phyloP scores from a whole-genome alignment of 2,113 vertebrate genomes.

The Trogon surrucura region DNA sequence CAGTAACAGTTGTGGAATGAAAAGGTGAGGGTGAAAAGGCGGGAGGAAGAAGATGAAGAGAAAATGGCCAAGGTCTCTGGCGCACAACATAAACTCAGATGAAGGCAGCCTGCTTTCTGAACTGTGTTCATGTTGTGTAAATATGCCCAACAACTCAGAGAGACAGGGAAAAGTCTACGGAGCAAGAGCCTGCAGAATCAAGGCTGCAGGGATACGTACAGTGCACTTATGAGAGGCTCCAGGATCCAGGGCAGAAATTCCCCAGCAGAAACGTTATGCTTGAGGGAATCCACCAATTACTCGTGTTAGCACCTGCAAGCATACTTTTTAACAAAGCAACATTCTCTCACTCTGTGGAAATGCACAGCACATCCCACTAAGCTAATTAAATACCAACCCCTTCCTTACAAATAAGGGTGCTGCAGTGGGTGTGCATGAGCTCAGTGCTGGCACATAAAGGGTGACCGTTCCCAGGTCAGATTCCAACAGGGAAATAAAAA shows the following conservation, averaged over 20 bases:
- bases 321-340: constrained; percentile 36
- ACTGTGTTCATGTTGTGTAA: neutral
- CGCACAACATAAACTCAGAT: neutral
- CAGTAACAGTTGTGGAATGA: neutral
- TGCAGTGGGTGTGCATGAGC: neutral
- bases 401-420: neutral
- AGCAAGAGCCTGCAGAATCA: neutral
- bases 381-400: constrained; percentile 27
- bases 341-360: constrained; percentile 23
- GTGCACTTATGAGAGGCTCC: neutral
- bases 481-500: constrained; percentile 3
- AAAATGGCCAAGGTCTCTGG: neutral
- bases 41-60: neutral
- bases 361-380: neutral
- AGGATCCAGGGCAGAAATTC: neutral
- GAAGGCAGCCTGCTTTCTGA: neutral
- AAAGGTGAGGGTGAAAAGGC: neutral
- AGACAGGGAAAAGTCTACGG: neutral
- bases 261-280: neutral
- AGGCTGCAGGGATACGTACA: neutral
- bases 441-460: neutral
- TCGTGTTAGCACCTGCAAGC: constrained; percentile 45
- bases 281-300: constrained; percentile 21
- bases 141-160: neutral
- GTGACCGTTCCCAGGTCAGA: neutral